Evolutionary conservation across 2,888 invertebrate genomes (phyloP), one percentile per base, ranked within the genome.

Genomic region (Campoplex nolae): DNA sequence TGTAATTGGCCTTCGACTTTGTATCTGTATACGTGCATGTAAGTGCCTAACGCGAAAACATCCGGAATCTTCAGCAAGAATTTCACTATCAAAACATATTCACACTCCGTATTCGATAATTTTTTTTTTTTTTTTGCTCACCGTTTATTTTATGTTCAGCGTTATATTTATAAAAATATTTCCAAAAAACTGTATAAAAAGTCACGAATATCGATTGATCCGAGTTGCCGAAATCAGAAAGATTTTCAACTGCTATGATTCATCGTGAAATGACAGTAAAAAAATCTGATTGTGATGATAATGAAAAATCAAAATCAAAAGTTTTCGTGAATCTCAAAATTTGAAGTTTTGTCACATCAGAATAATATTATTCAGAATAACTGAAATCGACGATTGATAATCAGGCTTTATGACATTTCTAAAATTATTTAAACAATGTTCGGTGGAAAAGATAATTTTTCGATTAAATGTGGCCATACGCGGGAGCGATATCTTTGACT

Each of bases 1-100:
- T 62, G 87, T 88, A 85, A 88, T 88, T 88, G 87, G 85, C 74
- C 65, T 75, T 68, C 78, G 32, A 78, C 70, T 84, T 65, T 65
- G 56, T 65, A 65, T 54, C n/a, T 28, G 23, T 32, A 56, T 7
- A n/a, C n/a, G 9, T 32, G 35, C n/a, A n/a, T 9, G 9, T 38
- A 23, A 45, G 23, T 58, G 42, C 38, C 67, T 28, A 16, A 62
- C 62, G 16, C 32, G 32, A 42, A 7, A 67, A 3, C n/a, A 35
- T n/a, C 38, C 9, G 42, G 51, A 51, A 16, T 51, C 51, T 51
- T 51, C 6, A 18, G n/a, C n/a, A 6, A 51, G 51, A 51, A 51
- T 51, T 51, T 51, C 51, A 51, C 0, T 18, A 51, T 51, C 51
- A 18, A 18, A 51, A n/a, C 18, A 18, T n/a, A 6, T 7, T n/a